phyloP scores from a whole-genome alignment of 2,888 invertebrate species.

The Cosmorhoe ocellata region DNA sequence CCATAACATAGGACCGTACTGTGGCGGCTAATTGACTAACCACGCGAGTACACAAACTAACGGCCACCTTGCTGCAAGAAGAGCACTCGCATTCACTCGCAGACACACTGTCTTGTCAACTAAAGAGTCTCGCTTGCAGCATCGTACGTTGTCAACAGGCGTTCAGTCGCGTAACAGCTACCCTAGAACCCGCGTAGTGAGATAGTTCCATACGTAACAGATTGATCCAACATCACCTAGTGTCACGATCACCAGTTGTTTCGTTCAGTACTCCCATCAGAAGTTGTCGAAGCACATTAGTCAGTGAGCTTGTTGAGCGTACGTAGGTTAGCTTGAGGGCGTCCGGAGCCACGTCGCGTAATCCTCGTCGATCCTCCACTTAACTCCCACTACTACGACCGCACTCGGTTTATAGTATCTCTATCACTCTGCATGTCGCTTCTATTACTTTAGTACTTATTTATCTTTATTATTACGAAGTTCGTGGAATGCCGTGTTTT shows the following conservation, averaged over 20 bases:
- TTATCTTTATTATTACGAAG: conserved; percentile 57
- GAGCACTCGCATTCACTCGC: conserved; percentile 19
- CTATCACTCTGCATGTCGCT: conserved; percentile 79
- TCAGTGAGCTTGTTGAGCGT: conserved; percentile 73
- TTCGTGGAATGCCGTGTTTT: conserved; percentile 43
- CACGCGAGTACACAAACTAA: conserved; percentile 79
- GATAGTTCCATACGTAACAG: conserved; percentile 74
- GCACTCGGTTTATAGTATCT: conserved; percentile 71
- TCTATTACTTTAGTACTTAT: conserved; percentile 69
- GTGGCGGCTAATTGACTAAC: conserved; percentile 78
- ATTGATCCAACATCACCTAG: conserved; percentile 75
- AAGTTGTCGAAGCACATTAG: conserved; percentile 77
- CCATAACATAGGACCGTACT: conserved; percentile 70
- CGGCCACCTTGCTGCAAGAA: conserved; percentile 75
- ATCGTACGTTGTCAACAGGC: conserved; percentile 68
- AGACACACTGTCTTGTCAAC: conserved; percentile 19
- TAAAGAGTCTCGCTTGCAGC: conserved; percentile 62
- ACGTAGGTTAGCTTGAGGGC: conserved; percentile 77
- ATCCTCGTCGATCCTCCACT: conserved; percentile 66
- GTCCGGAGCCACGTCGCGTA: conserved; percentile 67
- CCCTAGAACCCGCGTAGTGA: conserved; percentile 76
- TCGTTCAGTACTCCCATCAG: conserved; percentile 70
- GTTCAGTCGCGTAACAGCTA: conserved; percentile 79
- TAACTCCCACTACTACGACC: conserved; percentile 60
- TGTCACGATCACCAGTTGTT: conserved; percentile 73